Percentiles rank a stretch among this genome's conserved stretches.
phyloP scores from a whole-genome alignment of 2,113 vertebrate genomes.

The Oxyruncus cristatus region DNA sequence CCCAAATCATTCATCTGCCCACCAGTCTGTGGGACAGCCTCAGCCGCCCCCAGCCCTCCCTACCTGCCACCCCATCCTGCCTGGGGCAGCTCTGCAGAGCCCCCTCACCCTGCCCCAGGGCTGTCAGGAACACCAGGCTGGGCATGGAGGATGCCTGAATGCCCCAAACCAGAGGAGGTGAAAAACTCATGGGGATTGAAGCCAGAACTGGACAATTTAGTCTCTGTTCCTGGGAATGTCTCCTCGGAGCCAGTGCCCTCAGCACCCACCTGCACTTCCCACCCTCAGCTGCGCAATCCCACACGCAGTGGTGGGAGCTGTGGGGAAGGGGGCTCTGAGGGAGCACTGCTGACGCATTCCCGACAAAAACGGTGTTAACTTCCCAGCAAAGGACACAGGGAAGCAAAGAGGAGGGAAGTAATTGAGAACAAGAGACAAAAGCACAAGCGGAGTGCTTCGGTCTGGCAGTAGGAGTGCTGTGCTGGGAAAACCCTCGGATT shows the following conservation, averaged over 20 bases:
- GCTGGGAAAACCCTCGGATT: neutral
- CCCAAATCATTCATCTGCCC: neutral
- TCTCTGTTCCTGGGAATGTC: neutral
- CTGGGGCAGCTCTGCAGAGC: neutral
- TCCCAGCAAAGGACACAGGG: neutral
- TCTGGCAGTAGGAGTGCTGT: neutral
- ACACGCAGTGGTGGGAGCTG: fast-evolving
- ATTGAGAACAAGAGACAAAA: neutral
- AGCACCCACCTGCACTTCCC: neutral
- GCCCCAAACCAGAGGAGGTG: neutral
- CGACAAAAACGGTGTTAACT: neutral
- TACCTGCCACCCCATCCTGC: neutral
- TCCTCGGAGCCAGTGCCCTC: neutral
- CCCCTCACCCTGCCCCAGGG: neutral
- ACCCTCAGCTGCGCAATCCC: fast-evolving
- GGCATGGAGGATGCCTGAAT: fast-evolving
- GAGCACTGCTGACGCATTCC: neutral
- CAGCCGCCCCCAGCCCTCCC: neutral
- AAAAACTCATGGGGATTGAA: neutral
- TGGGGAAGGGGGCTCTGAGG: neutral
- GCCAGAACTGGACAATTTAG: neutral
- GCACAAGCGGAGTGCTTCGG: fast-evolving
- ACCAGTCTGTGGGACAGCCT: neutral
- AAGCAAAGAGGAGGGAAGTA: neutral
- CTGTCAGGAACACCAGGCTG: fast-evolving